A percentile compares a stretch with the other conserved stretches of the same genome.
phyloP scores from a whole-genome alignment of 1,140 invertebrate species.

The Trachelipus rathkii region DNA sequence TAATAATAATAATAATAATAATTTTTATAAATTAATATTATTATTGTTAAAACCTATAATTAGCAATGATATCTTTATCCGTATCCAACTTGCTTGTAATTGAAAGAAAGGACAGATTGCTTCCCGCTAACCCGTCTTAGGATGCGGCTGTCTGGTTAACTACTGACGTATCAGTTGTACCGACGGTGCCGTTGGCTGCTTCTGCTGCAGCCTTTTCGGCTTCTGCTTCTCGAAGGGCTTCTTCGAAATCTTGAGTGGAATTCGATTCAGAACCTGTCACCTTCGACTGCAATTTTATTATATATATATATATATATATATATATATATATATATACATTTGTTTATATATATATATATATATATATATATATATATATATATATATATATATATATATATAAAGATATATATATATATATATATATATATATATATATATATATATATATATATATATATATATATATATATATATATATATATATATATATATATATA shows the following conservation, averaged over 20 bases:
- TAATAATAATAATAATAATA: too few species aligned
- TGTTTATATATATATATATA: constrained; percentile 3
- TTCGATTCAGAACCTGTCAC: constrained; percentile 41
- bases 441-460: constrained; percentile 12
- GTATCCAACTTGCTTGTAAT: too few species aligned
- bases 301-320: too few species aligned
- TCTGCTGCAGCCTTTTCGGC: constrained; percentile 42
- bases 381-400: constrained; percentile 12
- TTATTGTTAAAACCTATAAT: too few species aligned
- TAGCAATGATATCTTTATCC: too few species aligned
- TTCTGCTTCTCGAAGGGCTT: constrained; percentile 45
- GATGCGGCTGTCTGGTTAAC: background rate
- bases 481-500: constrained; percentile 17
- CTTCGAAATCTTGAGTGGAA: constrained; percentile 45
- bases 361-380: constrained; percentile 22
- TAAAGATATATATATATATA: constrained; percentile 1
- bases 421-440: constrained; percentile 12
- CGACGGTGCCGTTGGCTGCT: constrained; percentile 17
- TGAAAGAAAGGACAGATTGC: too few species aligned
- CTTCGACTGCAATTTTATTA: constrained; percentile 21
- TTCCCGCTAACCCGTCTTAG: background rate
- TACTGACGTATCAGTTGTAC: background rate
- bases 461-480: constrained; percentile 8
- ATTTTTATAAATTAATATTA: too few species aligned
- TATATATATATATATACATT: too few species aligned